Percentiles rank a stretch among this genome's conserved stretches.
These are phyloP conservation scores for Cerceris rybyensis DNA, from an alignment of 2,888 invertebrate species.

Conservation along the genomic window DNA sequence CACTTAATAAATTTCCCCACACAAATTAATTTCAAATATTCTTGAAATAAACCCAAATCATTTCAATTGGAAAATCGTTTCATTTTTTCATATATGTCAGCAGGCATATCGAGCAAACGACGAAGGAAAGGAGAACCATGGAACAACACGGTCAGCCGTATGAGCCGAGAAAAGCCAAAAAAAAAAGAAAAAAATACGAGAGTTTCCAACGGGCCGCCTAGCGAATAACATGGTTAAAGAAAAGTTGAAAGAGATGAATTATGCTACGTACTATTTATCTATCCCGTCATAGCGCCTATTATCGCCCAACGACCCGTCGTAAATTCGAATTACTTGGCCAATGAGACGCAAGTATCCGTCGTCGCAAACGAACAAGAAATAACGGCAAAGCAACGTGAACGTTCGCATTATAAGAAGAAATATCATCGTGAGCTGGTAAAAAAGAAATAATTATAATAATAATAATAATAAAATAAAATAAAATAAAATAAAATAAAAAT, in stretches of 20 bases:
- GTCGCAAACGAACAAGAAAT: constrained; percentile 36
- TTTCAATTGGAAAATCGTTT: no score
- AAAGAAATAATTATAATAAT: neutral
- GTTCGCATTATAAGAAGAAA: constrained; percentile 19
- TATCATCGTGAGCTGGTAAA: constrained; percentile 8
- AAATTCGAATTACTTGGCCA: constrained; percentile 55
- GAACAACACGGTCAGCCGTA: no score
- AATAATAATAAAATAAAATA: constrained; percentile 26
- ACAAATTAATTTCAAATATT: no score
- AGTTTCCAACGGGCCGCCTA: constrained; percentile 61
- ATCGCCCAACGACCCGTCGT: constrained; percentile 61
- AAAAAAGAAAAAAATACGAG: constrained; percentile 42
- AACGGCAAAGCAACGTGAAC: constrained; percentile 36
- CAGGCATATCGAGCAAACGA: no score
- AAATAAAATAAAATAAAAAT: constrained; percentile 5
- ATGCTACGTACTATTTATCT: constrained; percentile 24
- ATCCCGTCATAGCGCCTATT: constrained; percentile 15
- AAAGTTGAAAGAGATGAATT: constrained; percentile 23
- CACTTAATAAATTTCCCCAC: no score
- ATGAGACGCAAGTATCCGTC: constrained; percentile 59
- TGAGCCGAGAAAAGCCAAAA: neutral
- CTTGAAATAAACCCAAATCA: no score
- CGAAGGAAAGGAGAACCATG: no score
- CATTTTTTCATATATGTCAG: no score
- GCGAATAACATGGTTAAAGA: constrained; percentile 22